phyloP scores from a whole-genome alignment of 2,113 vertebrate species.

The Ahaetulla prasina region DNA sequence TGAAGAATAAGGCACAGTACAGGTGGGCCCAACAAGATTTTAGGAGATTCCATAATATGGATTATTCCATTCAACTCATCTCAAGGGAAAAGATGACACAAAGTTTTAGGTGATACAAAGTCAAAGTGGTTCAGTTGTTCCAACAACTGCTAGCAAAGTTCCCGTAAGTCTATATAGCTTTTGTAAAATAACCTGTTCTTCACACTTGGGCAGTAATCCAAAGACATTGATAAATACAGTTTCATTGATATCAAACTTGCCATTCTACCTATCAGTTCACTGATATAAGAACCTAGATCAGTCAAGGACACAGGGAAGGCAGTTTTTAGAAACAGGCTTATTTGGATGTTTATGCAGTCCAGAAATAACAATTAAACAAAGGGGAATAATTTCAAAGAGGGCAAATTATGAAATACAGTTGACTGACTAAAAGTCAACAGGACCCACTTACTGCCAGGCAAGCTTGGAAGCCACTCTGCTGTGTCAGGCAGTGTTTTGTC shows the following conservation, averaged over 20 bases:
- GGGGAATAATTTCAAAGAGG: not conserved
- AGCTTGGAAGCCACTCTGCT: not conserved
- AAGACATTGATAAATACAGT: not conserved
- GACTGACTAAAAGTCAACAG: not conserved
- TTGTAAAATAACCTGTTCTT: not conserved
- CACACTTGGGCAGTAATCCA: not conserved
- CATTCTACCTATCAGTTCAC: not conserved
- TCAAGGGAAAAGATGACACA: not conserved
- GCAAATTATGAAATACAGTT: not conserved
- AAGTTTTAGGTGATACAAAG: not conserved
- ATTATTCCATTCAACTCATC: not conserved
- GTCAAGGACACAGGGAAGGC: not conserved
- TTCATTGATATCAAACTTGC: not conserved
- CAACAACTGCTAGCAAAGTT: not conserved
- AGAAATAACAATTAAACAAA: not conserved
- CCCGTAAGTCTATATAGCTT: not conserved
- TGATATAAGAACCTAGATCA: not conserved
- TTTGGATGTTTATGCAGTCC: not conserved
- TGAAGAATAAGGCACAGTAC: not conserved
- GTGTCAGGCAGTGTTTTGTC: not conserved
- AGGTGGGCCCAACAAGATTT: not conserved
- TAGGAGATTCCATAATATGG: not conserved
- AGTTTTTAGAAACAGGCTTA: not conserved
- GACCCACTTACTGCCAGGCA: not conserved
- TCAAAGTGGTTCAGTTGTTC: not conserved